A percentile compares a stretch with the other conserved stretches of the same genome.
phyloP scores from a whole-genome alignment of 2,797 vertebrate species.

The Coregonus suidteri region DNA sequence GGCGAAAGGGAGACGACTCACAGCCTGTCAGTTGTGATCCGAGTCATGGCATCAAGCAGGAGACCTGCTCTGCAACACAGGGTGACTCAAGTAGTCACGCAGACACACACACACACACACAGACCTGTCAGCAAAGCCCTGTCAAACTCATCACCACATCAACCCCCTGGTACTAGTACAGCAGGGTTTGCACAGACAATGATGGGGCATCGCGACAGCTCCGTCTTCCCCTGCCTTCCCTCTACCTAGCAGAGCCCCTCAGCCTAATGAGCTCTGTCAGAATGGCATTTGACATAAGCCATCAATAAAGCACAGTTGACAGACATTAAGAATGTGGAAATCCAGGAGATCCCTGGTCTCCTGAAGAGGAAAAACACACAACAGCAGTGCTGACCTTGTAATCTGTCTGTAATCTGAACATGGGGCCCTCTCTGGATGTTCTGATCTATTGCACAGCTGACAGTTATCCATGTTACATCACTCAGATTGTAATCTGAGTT shows the following conservation, averaged over 20 bases:
- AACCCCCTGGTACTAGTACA: constrained; percentile 64
- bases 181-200: constrained; percentile 66
- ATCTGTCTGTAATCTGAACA: constrained; percentile 16
- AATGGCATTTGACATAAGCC: constrained; percentile 80
- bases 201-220: constrained; percentile 75
- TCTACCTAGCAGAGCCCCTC: constrained; percentile 65
- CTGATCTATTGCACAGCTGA: not conserved
- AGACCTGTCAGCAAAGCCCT: constrained; percentile 78
- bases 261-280: constrained; percentile 80
- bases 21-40: constrained; percentile 80
- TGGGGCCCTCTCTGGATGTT: constrained; percentile 7
- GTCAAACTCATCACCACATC: constrained; percentile 85
- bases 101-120: constrained; percentile 21
- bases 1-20: constrained; percentile 71
- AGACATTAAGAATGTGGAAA: constrained; percentile 60
- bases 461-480: not conserved
- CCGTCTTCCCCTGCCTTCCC: constrained; percentile 63
- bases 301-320: constrained; percentile 72
- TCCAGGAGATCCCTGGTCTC: constrained; percentile 47
- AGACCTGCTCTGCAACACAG: constrained; percentile 78
- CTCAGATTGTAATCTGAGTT: not conserved
- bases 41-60: constrained; percentile 63
- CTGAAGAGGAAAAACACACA: constrained; percentile 26
- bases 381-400: constrained; percentile 34
- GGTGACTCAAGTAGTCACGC: constrained; percentile 69